phyloP scores from a whole-genome alignment of 2,113 vertebrate genomes.

The Sinocyclocheilus anophthalmus region DNA sequence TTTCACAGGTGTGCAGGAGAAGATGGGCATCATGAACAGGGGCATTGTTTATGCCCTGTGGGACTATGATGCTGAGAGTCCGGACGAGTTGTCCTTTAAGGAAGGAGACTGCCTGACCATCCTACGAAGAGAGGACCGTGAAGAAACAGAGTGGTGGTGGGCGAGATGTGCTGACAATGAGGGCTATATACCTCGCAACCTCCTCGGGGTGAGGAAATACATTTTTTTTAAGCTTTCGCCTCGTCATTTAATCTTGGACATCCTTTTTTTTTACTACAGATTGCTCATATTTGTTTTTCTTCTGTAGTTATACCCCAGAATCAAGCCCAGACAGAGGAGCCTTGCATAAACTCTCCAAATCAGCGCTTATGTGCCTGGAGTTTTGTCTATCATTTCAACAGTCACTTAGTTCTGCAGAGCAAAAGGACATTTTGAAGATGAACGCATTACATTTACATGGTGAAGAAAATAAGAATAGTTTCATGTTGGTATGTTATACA shows the following conservation, averaged over 20 bases:
- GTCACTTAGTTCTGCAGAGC: neutral
- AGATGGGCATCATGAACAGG: slow-evolving; percentile 97
- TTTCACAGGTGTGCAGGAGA: slow-evolving; percentile 90
- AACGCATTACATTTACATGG: neutral
- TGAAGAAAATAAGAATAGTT: slow-evolving; percentile 6
- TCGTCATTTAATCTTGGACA: too few relatives aligned
- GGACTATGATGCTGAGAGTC: slow-evolving; percentile 83
- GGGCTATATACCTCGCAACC: slow-evolving; percentile 89
- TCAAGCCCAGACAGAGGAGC: slow-evolving; percentile 91
- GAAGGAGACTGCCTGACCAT: slow-evolving; percentile 91
- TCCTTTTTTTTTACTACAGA: neutral
- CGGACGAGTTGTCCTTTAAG: slow-evolving; percentile 84
- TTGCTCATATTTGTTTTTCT: slow-evolving; percentile 21
- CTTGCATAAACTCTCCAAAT: slow-evolving; percentile 77
- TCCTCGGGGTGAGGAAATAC: slow-evolving; percentile 85
- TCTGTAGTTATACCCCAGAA: slow-evolving; percentile 88
- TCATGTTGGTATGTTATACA: neutral
- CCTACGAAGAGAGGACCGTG: slow-evolving; percentile 81
- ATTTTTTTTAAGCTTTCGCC: neutral
- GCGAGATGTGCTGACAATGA: slow-evolving; percentile 83
- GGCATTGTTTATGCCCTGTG: slow-evolving; percentile 91
- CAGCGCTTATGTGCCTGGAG: neutral
- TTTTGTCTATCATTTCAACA: slow-evolving; percentile 18
- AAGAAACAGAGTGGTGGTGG: slow-evolving; percentile 95
- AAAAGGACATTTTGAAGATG: neutral